Conservation (phyloP, 1,140 invertebrate species). For the Chymomyza costata region DNA sequence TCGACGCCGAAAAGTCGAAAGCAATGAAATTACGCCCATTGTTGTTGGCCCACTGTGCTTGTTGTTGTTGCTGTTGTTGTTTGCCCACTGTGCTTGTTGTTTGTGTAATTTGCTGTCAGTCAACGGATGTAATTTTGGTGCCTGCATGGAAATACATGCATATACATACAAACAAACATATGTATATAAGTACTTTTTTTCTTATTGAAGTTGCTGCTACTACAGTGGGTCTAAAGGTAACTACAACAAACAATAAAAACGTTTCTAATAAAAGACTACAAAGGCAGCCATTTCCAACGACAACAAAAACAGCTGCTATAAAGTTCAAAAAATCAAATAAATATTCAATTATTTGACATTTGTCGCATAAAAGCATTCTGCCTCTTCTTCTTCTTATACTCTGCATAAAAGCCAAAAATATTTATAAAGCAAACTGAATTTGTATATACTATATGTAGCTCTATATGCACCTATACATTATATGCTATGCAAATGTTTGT, state of each 20-base stretch:
- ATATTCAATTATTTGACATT: conserved; percentile 53
- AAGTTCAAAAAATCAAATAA: conserved; percentile 50
- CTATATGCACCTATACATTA: conserved; percentile 10
- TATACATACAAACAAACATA: too few relatives aligned
- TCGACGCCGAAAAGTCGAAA: conserved; percentile 23
- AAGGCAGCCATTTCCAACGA: too few relatives aligned
- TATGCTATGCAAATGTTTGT: not conserved
- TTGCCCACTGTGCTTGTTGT: conserved; percentile 9
- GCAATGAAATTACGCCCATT: conserved; percentile 12
- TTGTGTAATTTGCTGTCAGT: conserved; percentile 27
- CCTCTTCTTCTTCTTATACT: conserved; percentile 1
- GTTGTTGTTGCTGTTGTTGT: conserved; percentile 4
- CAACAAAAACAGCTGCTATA: conserved; percentile 31
- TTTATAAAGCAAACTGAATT: conserved; percentile 22
- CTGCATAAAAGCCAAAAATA: conserved; percentile 13
- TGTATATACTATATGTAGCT: conserved; percentile 10
- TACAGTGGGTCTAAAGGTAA: too few relatives aligned
- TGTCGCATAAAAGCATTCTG: conserved; percentile 19
- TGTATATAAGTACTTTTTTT: too few relatives aligned
- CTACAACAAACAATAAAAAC: too few relatives aligned
- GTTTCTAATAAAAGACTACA: too few relatives aligned
- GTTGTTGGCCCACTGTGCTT: not conserved
- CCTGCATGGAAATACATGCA: conserved; percentile 15
- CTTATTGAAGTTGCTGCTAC: too few relatives aligned
- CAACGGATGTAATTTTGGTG: conserved; percentile 34